Base-by-base conservation (phyloP, 2,797 vertebrate genomes). In the Semotilus atromaculatus region DNA sequence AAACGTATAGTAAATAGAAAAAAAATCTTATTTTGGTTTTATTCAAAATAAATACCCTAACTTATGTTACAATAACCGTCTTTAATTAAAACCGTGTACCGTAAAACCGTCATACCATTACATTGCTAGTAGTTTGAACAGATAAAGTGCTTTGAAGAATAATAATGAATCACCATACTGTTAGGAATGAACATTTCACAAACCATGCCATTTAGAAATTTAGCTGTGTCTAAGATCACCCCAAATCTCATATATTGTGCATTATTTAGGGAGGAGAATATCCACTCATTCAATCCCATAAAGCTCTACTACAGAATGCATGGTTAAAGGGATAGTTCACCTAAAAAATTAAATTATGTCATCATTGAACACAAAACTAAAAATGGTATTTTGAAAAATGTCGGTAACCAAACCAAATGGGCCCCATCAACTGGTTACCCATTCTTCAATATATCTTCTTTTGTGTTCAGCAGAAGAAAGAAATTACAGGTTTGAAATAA, bases 51-150 rank as follows among this genome's bases (percentile, higher is more conserved):
- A n/a, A 48, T 45, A 14, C 6, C n/a, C 18, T 79, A 34, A 62
- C 16, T 19, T 45, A 5, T 48, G 11, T 64, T 67, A 19, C 1
- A 16, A 70, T 40, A 71, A 70, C 7, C 1, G 68, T 26, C 11
- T 71, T n/a, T 71, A 60, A 60, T 77, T 77, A 77, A 51, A 80
- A 8, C 62, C 43, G 13, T 67, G 78, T 80, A 66, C 78, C 60
- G 62, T 51, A 80, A 67, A 80, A 67, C 31, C 77, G 5, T 67
- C 78, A 67, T 48, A 66, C 62, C 60, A 66, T 67, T 67, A 67
- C 62, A 67, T 36, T 66, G 21, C 43, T 58, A 76, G 73, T 58
- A 76, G 73, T 67, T 51, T 31, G 38, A 66, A 34, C 26, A 48
- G 21, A 76, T 64, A 21, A 64, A 62, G 38, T 66, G 38, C 10